A percentile compares a stretch with the other conserved stretches of the same genome.
Evolutionary conservation across 2,113 vertebrate genomes (phyloP).

Genomic region (Tinamus guttatus): DNA sequence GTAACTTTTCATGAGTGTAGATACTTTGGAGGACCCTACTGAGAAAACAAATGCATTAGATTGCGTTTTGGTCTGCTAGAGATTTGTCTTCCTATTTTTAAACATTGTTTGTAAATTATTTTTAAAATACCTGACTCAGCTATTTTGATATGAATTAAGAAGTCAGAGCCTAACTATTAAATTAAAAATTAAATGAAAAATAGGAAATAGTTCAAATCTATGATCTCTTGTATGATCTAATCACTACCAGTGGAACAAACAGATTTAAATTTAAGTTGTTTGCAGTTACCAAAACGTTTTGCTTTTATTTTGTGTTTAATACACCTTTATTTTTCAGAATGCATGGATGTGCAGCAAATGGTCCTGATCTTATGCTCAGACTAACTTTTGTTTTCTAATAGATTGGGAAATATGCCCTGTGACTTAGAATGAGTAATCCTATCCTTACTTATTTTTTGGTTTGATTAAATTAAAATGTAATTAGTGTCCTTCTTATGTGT

Average conservation of each 20-base stretch:
- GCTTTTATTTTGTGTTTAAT: neutral
- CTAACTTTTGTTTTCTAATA: neutral
- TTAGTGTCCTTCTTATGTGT: neutral
- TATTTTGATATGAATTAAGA: neutral
- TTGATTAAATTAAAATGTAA: neutral
- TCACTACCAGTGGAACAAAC: neutral
- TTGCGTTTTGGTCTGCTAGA: neutral
- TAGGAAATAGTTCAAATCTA: neutral
- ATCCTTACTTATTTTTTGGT: neutral
- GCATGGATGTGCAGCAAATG: neutral
- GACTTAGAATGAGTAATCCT: neutral
- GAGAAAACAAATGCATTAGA: neutral
- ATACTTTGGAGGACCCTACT: neutral
- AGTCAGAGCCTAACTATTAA: neutral
- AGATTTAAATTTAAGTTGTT: neutral
- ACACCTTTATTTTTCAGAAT: neutral
- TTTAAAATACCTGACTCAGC: neutral
- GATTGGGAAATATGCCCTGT: neutral
- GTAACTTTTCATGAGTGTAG: neutral
- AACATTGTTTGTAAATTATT: neutral
- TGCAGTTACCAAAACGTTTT: neutral
- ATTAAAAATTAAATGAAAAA: neutral
- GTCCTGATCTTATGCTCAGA: neutral
- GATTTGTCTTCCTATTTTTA: neutral
- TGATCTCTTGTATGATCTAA: neutral